phyloP scores from a whole-genome alignment of 2,797 vertebrate species.

The Macropus fuliginosus region DNA sequence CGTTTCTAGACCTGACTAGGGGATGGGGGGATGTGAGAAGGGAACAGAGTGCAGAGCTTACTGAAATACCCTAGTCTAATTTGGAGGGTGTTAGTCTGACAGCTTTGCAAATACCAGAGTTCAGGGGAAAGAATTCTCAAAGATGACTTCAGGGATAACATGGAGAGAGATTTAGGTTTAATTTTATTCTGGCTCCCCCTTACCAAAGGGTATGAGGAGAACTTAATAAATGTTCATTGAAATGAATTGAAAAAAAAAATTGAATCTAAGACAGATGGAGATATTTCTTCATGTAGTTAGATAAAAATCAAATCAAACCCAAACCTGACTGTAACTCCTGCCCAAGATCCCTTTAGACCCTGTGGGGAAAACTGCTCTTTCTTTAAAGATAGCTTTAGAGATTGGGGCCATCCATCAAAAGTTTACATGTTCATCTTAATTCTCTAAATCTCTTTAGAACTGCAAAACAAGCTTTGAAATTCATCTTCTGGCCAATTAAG shows the following conservation, averaged over 20 bases:
- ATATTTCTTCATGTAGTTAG: background rate
- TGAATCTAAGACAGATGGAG: background rate
- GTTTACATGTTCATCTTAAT: background rate
- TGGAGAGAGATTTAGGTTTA: background rate
- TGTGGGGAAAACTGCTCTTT: background rate
- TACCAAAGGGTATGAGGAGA: background rate
- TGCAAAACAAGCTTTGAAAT: background rate
- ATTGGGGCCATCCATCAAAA: background rate
- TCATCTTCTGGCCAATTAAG: background rate
- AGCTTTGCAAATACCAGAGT: constrained; percentile 23
- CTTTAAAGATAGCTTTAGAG: background rate
- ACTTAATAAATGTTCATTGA: background rate
- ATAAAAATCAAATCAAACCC: background rate
- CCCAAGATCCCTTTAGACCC: background rate
- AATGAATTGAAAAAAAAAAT: background rate
- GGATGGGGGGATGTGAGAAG: background rate
- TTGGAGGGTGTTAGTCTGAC: constrained; percentile 18
- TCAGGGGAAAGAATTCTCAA: constrained; percentile 22
- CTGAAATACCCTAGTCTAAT: background rate
- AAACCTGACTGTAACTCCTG: background rate
- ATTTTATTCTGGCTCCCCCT: background rate
- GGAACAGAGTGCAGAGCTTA: background rate
- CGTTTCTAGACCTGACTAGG: background rate
- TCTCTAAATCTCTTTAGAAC: background rate
- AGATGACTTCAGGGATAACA: background rate